Percentiles rank a stretch among this genome's conserved stretches.
Conservation (phyloP, 2,113 vertebrate genomes). For the Acinonyx jubatus region DNA sequence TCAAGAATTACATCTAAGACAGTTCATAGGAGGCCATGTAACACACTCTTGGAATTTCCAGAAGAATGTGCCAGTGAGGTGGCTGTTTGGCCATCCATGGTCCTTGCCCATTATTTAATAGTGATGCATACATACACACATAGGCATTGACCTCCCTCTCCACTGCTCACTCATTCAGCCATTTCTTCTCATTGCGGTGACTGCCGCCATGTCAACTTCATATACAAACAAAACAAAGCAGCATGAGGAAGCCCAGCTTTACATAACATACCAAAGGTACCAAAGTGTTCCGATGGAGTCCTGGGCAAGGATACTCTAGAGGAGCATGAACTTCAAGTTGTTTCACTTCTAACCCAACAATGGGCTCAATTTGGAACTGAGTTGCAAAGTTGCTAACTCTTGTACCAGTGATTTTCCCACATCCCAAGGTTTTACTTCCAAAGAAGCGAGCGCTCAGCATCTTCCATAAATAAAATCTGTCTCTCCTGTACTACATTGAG, state of each 20-base stretch:
- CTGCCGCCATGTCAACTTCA: neutral
- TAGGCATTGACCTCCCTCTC: too few relatives aligned
- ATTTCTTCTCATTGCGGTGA: neutral
- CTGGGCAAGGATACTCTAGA: too few relatives aligned
- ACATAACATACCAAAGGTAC: neutral
- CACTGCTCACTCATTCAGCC: neutral
- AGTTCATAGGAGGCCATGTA: neutral
- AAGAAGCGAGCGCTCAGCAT: neutral
- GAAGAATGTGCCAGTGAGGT: neutral
- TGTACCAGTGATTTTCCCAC: neutral
- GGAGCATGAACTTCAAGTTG: neutral
- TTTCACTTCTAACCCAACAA: neutral
- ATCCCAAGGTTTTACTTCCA: neutral
- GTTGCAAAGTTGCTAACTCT: neutral
- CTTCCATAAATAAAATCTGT: neutral
- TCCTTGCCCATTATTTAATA: neutral
- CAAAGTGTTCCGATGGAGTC: neutral
- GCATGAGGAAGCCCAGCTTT: neutral
- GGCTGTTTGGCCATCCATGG: neutral
- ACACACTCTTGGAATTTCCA: neutral
- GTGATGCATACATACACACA: accelerated
- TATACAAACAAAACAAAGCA: neutral
- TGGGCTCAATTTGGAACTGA: neutral
- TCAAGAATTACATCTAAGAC: neutral
- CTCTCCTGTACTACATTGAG: too few relatives aligned